phyloP scores from a whole-genome alignment of 2,113 vertebrate genomes.

The Fregetta grallaria region DNA sequence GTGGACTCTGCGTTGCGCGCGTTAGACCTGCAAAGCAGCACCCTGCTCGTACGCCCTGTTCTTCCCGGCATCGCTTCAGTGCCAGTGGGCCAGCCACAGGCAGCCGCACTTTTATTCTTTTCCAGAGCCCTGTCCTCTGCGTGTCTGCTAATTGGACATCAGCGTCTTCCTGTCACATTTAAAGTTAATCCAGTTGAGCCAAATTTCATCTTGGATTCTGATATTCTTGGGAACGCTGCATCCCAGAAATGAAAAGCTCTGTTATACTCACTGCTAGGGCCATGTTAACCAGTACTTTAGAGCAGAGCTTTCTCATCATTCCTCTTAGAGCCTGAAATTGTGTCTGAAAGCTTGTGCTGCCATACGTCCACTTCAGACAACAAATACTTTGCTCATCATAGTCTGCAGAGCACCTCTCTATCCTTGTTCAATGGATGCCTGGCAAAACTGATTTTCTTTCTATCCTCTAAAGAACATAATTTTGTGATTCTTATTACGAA shows the following conservation, averaged over 20 bases:
- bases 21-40: background rate
- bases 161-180: background rate
- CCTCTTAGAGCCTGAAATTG: background rate
- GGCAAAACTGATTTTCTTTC: background rate
- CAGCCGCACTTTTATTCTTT: background rate
- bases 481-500: background rate
- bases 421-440: background rate
- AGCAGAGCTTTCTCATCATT: background rate
- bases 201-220: background rate
- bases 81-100: background rate
- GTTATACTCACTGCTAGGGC: background rate
- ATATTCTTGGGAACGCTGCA: background rate
- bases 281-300: background rate
- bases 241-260: background rate
- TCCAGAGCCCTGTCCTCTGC: background rate
- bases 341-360: background rate
- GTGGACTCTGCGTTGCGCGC: rapidly evolving
- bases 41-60: rapidly evolving
- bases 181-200: background rate
- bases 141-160: background rate
- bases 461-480: background rate
- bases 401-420: background rate
- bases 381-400: background rate
- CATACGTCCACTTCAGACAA: background rate
- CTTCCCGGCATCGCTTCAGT: rapidly evolving